Evolutionary conservation across 2,113 vertebrate species (phyloP), one percentile per base, ranked within the genome.

Genomic region (Corythaixoides concolor): DNA sequence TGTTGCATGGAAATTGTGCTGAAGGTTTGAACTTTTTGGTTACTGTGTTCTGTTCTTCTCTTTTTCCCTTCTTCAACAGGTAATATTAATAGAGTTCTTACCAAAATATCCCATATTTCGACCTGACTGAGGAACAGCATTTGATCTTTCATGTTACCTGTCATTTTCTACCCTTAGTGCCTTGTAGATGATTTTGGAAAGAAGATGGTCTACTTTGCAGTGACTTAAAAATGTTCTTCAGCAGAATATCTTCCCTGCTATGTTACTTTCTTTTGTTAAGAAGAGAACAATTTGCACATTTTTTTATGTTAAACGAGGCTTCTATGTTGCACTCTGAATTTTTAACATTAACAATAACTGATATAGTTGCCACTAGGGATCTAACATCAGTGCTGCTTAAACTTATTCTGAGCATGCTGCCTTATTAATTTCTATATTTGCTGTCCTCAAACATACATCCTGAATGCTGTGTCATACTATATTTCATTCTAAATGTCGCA

Each of bases 1-100:
- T 62, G 18, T 55, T 92, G 72, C 74, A 59, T 81, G 39, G 50
- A 88, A 81, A 27, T 69, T 66, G 47, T 60, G 49, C 27, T 83
- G 88, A 94, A 78, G 67, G 93, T 88, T 75, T 70, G 68, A 92
- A 86, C 55, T 47, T 84, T 41, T 93, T 97, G 94, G 52, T 97
- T 94, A 97, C 97, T 93, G 69, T 97, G 68, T 97, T 97, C 47
- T 97, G 19, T 97, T 67, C 95, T 94, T 93, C 76, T 97, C 59
- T 97, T 56, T 95, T 80, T 84, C 85, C 91, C 96, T 97, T 96
- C 92, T 96, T 97, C 97, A 97, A 62, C 96, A 99, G 99, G 99
- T 99, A 97, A 99, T 99, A 99, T 98, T 99, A 98, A 99, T 99
- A 99, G 99, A 99, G 98, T 99, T 99, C 98, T 98, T 99, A 99